These are phyloP conservation scores for Apistogramma diplotaenia DNA, from an alignment of 2,113 vertebrate genomes.

Conservation along the genomic window DNA sequence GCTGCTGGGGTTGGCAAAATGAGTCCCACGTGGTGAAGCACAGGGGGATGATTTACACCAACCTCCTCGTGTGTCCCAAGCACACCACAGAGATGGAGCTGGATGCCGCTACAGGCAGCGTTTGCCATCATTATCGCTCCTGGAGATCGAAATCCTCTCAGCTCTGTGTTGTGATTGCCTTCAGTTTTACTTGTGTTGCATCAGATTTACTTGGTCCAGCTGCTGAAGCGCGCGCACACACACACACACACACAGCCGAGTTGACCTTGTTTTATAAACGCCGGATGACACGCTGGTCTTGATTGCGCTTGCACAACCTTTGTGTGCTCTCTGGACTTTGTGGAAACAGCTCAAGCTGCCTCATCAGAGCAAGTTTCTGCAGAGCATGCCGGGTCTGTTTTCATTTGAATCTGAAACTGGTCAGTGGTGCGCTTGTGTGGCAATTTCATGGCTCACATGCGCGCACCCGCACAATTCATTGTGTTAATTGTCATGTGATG, in stretches of 20 bases:
- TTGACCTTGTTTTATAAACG: conserved; percentile 53
- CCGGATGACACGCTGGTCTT: background rate
- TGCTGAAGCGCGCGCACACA: conserved; percentile 38
- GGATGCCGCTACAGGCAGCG: background rate
- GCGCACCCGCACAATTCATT: conserved; percentile 38
- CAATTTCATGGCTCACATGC: conserved; percentile 21
- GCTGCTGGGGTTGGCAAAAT: conserved; percentile 48
- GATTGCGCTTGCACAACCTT: background rate
- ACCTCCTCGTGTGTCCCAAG: background rate
- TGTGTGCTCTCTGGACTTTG: background rate
- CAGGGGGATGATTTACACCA: conserved; percentile 28
- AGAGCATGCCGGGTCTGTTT: conserved; percentile 37
- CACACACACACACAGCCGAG: conserved; percentile 16
- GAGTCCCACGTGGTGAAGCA: conserved; percentile 36
- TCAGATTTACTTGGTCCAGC: conserved; percentile 71
- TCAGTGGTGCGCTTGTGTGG: conserved; percentile 3
- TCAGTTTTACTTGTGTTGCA: conserved; percentile 71
- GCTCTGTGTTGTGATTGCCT: conserved; percentile 43
- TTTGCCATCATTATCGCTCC: conserved; percentile 23
- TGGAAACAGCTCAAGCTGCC: conserved; percentile 2
- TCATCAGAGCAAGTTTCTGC: conserved; percentile 19
- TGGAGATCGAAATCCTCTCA: conserved; percentile 36
- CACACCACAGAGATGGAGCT: background rate
- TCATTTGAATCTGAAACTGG: conserved; percentile 55
- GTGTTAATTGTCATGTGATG: conserved; percentile 47